Percentiles rank a stretch among this genome's conserved stretches.
phyloP scores from a whole-genome alignment of 2,888 invertebrate species.

The Anthrax anthrax region DNA sequence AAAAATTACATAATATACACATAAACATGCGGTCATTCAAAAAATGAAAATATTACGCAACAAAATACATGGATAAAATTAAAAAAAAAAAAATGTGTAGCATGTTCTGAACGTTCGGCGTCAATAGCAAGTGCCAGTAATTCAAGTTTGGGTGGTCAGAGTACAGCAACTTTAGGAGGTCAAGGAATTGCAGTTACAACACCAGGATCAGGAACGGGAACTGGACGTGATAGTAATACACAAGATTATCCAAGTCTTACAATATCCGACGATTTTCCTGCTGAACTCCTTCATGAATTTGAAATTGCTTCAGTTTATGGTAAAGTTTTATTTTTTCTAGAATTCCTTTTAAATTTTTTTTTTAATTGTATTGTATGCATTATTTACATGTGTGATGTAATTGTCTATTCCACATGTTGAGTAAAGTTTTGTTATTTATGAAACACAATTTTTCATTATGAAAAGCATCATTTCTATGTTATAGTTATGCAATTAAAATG shows the following conservation, averaged over 20 bases:
- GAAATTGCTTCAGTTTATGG: constrained; percentile 32
- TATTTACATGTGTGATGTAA: too few relatives aligned
- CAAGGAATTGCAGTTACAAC: constrained; percentile 13
- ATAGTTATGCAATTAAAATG: too few relatives aligned
- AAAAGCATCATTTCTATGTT: too few relatives aligned
- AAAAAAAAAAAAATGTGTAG: constrained; percentile 17
- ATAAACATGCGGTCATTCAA: too few relatives aligned
- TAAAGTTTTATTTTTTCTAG: constrained; percentile 18
- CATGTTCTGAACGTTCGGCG: constrained; percentile 31
- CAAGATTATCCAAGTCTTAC: constrained; percentile 37
- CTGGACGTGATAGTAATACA: constrained; percentile 27
- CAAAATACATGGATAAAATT: too few relatives aligned
- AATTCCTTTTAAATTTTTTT: constrained; percentile 5
- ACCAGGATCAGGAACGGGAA: constrained; percentile 16
- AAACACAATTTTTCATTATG: too few relatives aligned
- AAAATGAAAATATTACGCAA: not conserved
- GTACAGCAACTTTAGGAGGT: constrained; percentile 20
- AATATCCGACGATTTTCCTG: constrained; percentile 33
- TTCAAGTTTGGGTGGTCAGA: constrained; percentile 30
- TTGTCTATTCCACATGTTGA: too few relatives aligned
- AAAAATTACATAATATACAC: too few relatives aligned
- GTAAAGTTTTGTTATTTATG: too few relatives aligned
- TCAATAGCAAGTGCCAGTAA: constrained; percentile 30
- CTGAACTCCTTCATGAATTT: constrained; percentile 32
- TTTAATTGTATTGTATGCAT: not conserved